Evolutionary conservation across 2,888 invertebrate species (phyloP).

Genomic region (Hemaris fuciformis): DNA sequence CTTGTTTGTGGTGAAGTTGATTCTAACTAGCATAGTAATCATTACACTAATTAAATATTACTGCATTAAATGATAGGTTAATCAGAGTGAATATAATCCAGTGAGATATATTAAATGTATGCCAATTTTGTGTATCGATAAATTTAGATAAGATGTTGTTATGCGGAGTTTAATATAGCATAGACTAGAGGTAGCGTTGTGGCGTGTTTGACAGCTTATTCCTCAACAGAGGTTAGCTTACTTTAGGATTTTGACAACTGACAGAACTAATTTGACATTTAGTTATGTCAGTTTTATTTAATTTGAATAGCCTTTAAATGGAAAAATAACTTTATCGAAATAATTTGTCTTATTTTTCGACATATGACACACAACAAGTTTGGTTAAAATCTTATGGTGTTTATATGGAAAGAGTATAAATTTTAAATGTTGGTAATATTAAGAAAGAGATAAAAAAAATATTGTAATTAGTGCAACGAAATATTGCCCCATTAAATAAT

Average conservation of each 20-base stretch:
- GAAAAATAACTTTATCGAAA: background rate
- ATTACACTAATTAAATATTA: background rate
- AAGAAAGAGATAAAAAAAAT: too few species aligned
- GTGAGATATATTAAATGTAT: constrained; percentile 21
- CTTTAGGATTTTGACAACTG: background rate
- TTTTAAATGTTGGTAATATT: too few species aligned
- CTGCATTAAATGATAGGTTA: background rate
- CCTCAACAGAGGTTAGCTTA: background rate
- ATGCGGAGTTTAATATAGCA: background rate
- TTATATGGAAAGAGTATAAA: too few species aligned
- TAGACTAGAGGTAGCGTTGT: background rate
- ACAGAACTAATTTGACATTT: background rate
- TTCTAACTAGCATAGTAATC: background rate
- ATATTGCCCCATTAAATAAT: background rate
- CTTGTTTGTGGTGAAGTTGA: background rate
- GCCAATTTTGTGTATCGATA: constrained; percentile 6
- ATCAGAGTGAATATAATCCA: constrained; percentile 16
- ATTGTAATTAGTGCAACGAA: background rate
- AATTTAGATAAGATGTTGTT: background rate
- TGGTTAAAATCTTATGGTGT: too few species aligned
- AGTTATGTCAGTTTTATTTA: background rate
- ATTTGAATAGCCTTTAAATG: background rate
- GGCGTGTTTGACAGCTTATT: background rate
- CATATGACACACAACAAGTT: too few species aligned
- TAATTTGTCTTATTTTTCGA: background rate